Percentiles rank a stretch among this genome's conserved stretches.
Evolutionary conservation across 2,797 vertebrate genomes (phyloP).

Genomic region (Amblyraja radiata): DNA sequence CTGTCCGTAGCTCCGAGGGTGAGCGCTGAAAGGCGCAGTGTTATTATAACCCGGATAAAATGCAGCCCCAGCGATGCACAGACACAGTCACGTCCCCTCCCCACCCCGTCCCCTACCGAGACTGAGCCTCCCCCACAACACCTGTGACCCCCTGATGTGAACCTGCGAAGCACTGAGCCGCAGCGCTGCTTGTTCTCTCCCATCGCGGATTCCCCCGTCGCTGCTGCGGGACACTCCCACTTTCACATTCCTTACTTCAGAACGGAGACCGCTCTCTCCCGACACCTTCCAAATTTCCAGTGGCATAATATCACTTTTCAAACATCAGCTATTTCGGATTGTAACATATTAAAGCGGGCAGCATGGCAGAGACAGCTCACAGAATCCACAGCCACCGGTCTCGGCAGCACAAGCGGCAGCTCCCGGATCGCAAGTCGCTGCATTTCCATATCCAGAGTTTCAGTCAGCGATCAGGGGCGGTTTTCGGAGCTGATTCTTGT

Average conservation of each 20-base stretch:
- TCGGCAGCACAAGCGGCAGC: too few relatives aligned
- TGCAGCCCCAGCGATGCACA: background rate
- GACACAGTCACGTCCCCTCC: background rate
- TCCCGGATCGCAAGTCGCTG: too few relatives aligned
- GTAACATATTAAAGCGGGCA: too few relatives aligned
- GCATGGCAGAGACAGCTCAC: too few relatives aligned
- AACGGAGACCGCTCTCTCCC: background rate
- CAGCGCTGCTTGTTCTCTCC: background rate
- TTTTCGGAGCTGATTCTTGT: too few relatives aligned
- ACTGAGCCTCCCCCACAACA: background rate
- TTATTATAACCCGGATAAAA: background rate
- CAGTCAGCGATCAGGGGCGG: too few relatives aligned
- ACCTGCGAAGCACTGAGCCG: background rate
- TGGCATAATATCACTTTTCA: background rate
- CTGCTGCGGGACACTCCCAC: background rate
- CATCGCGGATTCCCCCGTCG: background rate
- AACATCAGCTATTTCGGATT: background rate
- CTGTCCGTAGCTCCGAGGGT: background rate
- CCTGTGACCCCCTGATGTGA: too few relatives aligned
- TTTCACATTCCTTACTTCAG: background rate
- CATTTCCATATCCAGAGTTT: too few relatives aligned
- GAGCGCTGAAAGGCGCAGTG: background rate
- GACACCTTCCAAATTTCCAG: background rate
- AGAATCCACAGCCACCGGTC: too few relatives aligned
- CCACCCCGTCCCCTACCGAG: background rate